Base-by-base conservation (phyloP, 2,888 invertebrate species). In the Latrodectus hesperus region DNA sequence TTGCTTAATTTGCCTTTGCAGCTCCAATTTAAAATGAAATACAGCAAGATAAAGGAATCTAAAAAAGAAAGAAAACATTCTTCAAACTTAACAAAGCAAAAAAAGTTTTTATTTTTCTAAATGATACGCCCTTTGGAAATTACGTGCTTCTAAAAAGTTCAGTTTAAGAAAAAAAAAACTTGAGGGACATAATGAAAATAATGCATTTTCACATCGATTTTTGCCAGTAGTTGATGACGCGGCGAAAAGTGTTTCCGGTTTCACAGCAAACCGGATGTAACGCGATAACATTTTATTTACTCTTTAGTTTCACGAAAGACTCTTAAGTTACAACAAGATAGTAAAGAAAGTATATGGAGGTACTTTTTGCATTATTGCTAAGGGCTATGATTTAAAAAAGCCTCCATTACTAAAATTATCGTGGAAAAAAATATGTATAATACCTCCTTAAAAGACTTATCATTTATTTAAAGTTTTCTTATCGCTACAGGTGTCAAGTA, bases 81-180 rank as follows among this genome's bases (percentile, higher is more conserved):
- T 72, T 14, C 38, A 72, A 71, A 70, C 60, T 64, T 64, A 53
- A 14, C 64, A 38, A 72, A 55, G 76, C 70, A 76, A 52, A 83
- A 76, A 76, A 60, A 76, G 70, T 60, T 55, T 60, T 75, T 60
- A 68, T 76, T 76, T 70, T 76, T 55, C 75, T 53, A 53, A 55
- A 55, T 83, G 83, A 83, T 68, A 76, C 71, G 64, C 71, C 60
- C 70, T 83, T 83, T 83, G 71, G 75, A 83, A 83, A 83, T 83
- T 83, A 76, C 38, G 76, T 60, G 76, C 71, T 76, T 49, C 70
- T 70, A 60, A 76, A 74, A 83, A 76, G 75, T 83, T 71, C 70
- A 49, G 16, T 83, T 17, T 49, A 76, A 76, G 76, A 83, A 76
- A 83, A 22, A 22, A 1, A 83, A 70, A 83, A 83, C 76, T 83